Evolutionary conservation across 2,797 vertebrate species (phyloP), one percentile per base, ranked within the genome.

Genomic region (Ctenopoma multispine): DNA sequence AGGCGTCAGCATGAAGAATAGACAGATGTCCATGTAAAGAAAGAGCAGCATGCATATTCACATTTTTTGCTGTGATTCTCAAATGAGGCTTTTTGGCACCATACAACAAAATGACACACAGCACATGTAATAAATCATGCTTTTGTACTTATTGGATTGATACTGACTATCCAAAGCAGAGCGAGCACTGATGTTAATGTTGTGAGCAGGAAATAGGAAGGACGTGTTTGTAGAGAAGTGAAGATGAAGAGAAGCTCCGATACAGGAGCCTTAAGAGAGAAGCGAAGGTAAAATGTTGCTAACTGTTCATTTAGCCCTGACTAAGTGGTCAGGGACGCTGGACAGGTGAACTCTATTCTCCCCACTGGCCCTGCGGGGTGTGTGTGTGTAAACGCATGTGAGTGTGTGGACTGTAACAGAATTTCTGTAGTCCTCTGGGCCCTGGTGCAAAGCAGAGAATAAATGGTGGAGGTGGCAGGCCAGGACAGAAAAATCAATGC

Each of bases 401-500:
- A 75, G 74, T 85, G 86, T 95, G 94, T 96, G 95, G 95, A 97
- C 96, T 97, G 96, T 99, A 98, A 99, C 96, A 98, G 97, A 98
- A 97, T 98, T 99, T 98, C 96, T 98, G 93, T 93, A 96, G 96
- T 97, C 97, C 96, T 96, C 95, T 96, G 97, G 97, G 97, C 95
- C 96, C 95, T 95, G 97, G 97, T 96, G 95, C 97, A 98, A 98
- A 98, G 96, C 96, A 94, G 95, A 99, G 97, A 97, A 99, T 98
- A 97, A 98, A 99, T 99, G 96, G 97, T 95, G 94, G 95, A 96
- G 96, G 96, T 97, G 96, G 96, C 96, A 96, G 96, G 94, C 93
- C 96, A 93, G 92, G 98, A 99, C 98, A 99, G 96, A 96, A 98
- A 99, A 99, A 99, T 99, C 98, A 99, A 99, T 99, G 97, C 96